Conservation (phyloP, 1,140 invertebrate genomes). For the Eueides isabella region DNA sequence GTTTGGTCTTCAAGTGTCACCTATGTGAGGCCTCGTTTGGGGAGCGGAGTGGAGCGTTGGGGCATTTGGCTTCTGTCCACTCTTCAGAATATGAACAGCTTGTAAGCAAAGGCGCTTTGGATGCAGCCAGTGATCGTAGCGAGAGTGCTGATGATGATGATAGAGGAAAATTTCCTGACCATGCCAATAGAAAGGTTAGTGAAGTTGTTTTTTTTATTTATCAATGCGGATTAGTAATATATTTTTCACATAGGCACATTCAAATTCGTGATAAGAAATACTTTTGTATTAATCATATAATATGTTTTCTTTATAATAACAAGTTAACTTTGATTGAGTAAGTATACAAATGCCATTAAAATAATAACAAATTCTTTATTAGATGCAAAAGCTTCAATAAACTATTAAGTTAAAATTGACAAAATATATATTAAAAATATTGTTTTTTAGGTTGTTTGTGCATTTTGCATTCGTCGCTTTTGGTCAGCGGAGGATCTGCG, state of each 20-base stretch:
- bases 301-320: no score
- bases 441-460: conserved; percentile 89
- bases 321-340: no score
- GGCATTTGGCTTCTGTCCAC: conserved; percentile 90
- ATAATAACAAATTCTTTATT: no score
- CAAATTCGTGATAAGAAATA: background rate
- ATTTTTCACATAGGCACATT: no score
- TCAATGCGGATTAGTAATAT: no score
- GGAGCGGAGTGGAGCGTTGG: conserved; percentile 89
- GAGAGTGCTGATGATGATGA: conserved; percentile 84
- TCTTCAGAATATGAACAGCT: conserved; percentile 88
- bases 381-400: background rate
- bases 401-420: background rate
- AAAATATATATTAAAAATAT: background rate
- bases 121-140: conserved; percentile 83
- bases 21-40: conserved; percentile 93
- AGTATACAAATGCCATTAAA: no score
- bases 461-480: conserved; percentile 95
- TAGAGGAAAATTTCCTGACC: conserved; percentile 91
- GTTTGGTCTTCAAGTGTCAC: conserved; percentile 95
- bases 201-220: background rate
- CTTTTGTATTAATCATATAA: background rate
- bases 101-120: conserved; percentile 90
- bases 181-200: conserved; percentile 91
- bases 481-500: conserved; percentile 96